Evolutionary conservation across 2,797 vertebrate species (phyloP).

Genomic region (Gambusia yucatana): DNA sequence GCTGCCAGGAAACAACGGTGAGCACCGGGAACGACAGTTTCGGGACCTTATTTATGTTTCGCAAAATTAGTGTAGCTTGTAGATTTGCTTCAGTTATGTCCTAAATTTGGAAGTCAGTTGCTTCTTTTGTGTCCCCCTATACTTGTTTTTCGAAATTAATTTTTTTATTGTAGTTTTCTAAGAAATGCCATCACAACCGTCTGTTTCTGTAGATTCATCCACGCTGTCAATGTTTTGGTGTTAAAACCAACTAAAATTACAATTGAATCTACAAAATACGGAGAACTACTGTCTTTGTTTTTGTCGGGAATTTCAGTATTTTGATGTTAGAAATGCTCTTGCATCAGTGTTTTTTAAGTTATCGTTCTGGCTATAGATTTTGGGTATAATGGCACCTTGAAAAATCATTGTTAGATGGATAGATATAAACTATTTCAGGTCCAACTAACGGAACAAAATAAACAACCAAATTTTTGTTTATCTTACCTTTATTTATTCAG

Average conservation of each 20-base stretch:
- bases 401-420: background rate
- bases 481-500: too few relatives aligned
- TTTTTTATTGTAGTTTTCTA: background rate
- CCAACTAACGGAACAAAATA: too few relatives aligned
- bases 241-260: background rate
- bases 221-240: background rate
- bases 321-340: background rate
- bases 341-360: background rate
- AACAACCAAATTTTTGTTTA: too few relatives aligned
- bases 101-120: background rate
- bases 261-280: background rate
- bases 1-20: slow-evolving; percentile 93
- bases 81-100: background rate
- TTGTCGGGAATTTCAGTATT: background rate
- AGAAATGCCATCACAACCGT: background rate
- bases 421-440: too few relatives aligned
- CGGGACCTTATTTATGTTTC: background rate
- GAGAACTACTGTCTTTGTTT: background rate
- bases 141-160: background rate
- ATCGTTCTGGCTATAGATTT: background rate
- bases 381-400: background rate
- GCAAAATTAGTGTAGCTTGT: background rate
- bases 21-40: background rate
- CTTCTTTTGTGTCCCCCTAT: background rate
- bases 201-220: background rate